Percentiles rank a stretch among this genome's conserved stretches.
Evolutionary conservation across 2,797 vertebrate species (phyloP).

Genomic region (Acanthurus lineatus): DNA sequence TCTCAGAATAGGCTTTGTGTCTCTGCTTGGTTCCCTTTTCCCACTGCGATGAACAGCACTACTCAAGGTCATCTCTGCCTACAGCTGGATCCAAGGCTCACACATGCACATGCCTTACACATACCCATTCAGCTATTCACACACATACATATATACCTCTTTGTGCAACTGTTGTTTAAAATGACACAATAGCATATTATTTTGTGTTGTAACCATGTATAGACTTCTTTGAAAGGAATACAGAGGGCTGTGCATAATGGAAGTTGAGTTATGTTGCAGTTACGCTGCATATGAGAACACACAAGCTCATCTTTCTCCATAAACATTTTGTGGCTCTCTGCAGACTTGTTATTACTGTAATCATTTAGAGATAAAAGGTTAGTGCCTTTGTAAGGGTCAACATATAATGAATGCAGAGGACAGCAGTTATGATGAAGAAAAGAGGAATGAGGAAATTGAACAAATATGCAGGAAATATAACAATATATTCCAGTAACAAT

Average conservation of each 20-base stretch:
- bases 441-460: neutral
- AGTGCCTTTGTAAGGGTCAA: conserved; percentile 22
- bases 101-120: neutral
- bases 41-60: conserved; percentile 54
- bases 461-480: neutral
- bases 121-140: conserved; percentile 2
- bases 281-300: conserved; percentile 29
- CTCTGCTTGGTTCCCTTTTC: conserved; percentile 65
- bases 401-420: conserved; percentile 18
- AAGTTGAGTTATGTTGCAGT: neutral
- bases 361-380: conserved; percentile 17
- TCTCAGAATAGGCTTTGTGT: conserved; percentile 73
- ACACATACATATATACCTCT: neutral
- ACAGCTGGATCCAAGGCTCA: conserved; percentile 17
- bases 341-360: neutral
- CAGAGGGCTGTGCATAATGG: neutral
- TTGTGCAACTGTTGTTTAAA: conserved; percentile 12
- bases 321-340: neutral
- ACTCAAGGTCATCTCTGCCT: conserved; percentile 72
- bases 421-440: neutral
- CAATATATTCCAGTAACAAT: neutral
- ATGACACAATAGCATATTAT: conserved; percentile 8
- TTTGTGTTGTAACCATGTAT: conserved; percentile 5
- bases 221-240: conserved; percentile 15
- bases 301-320: conserved; percentile 12